Evolutionary conservation across 2,797 vertebrate genomes (phyloP).

Genomic region (Brachyrhaphis roseni): DNA sequence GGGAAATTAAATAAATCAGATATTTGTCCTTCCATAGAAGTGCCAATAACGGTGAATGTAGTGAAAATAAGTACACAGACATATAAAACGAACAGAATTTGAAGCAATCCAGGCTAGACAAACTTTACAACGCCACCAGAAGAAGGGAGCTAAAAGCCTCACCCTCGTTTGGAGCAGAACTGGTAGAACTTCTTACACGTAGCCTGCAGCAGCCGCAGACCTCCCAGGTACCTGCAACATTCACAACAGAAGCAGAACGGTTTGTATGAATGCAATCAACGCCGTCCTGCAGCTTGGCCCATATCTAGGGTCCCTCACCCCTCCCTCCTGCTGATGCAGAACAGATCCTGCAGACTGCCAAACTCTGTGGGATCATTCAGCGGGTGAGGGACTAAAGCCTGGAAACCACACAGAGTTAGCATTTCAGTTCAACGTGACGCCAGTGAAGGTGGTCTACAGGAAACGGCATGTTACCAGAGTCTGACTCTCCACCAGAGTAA

Average conservation of each 20-base stretch:
- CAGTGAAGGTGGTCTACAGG: neutral
- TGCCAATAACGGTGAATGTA: neutral
- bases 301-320: slow-evolving; percentile 71
- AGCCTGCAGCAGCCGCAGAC: slow-evolving; percentile 84
- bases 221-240: slow-evolving; percentile 81
- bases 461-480: slow-evolving; percentile 77
- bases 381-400: slow-evolving; percentile 85
- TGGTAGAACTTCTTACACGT: slow-evolving; percentile 90
- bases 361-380: slow-evolving; percentile 89
- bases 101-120: neutral
- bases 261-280: neutral
- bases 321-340: slow-evolving; percentile 86
- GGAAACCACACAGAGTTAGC: neutral
- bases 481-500: slow-evolving; percentile 83
- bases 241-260: neutral
- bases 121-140: neutral
- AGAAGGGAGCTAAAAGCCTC: slow-evolving; percentile 37
- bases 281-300: neutral
- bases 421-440: neutral
- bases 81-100: neutral
- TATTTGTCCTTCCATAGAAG: neutral
- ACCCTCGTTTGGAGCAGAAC: slow-evolving; percentile 88
- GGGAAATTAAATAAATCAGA: neutral
- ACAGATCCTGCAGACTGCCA: slow-evolving; percentile 86
- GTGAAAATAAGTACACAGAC: neutral